These are phyloP conservation scores for Kuschelorhynchus macadamiae DNA, from an alignment of 2,888 invertebrate genomes.

Conservation along the genomic window DNA sequence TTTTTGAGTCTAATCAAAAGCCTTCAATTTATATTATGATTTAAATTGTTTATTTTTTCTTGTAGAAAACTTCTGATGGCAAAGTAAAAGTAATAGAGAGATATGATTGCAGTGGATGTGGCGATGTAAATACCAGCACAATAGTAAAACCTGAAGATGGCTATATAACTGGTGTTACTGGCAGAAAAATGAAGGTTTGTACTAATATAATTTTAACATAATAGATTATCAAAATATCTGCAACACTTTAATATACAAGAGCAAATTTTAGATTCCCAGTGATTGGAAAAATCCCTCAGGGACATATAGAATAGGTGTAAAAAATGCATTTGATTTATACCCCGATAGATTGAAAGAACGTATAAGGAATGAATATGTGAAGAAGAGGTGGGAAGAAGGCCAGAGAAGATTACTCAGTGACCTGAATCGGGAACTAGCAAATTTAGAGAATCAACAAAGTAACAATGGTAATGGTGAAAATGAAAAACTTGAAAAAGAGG, in stretches of 20 bases:
- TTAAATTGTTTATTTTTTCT: conserved; percentile 18
- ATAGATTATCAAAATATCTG: too few species aligned
- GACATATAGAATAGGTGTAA: conserved; percentile 89
- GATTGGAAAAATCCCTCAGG: conserved; percentile 88
- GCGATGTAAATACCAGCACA: conserved; percentile 94
- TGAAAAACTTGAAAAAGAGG: conserved; percentile 90
- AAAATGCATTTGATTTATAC: conserved; percentile 89
- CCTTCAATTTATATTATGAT: too few species aligned
- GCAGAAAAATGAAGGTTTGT: conserved; percentile 87
- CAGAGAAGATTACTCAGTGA: conserved; percentile 86
- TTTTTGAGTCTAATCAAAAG: too few species aligned
- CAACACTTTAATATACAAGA: too few species aligned
- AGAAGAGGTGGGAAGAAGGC: conserved; percentile 87
- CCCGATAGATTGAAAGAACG: conserved; percentile 87
- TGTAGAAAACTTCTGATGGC: conserved; percentile 88
- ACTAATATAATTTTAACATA: too few species aligned
- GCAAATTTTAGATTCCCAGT: conserved; percentile 82
- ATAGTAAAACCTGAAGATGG: conserved; percentile 80
- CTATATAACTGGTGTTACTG: conserved; percentile 86
- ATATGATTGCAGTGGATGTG: conserved; percentile 96
- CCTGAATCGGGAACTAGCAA: conserved; percentile 80
- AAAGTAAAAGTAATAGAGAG: conserved; percentile 94
- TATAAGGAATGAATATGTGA: conserved; percentile 80
- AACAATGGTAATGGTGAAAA: conserved; percentile 65
- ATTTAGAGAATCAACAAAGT: conserved; percentile 74